Conservation (phyloP, 2,797 vertebrate genomes). For the Oreochromis mossambicus region DNA sequence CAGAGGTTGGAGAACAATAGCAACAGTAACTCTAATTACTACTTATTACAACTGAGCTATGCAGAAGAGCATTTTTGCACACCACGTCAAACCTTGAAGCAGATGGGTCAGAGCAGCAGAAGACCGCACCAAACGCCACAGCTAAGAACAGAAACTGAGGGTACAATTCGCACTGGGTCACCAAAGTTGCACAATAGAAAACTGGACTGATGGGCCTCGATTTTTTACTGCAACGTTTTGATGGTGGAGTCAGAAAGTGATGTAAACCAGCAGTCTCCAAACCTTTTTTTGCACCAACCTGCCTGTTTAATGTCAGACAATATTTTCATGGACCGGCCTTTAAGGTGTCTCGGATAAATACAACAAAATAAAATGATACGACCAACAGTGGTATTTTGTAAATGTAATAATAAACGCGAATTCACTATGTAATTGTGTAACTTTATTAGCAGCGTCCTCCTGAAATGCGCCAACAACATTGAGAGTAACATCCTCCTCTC, state of each 20-base stretch:
- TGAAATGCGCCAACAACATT: not conserved
- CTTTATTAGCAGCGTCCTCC: not conserved
- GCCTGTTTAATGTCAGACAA: too few relatives aligned
- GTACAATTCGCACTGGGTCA: not conserved
- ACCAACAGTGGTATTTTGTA: not conserved
- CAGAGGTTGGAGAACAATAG: not conserved
- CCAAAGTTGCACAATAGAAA: not conserved
- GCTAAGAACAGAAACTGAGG: not conserved
- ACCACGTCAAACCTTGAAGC: not conserved
- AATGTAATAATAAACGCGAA: not conserved
- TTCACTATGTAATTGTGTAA: not conserved
- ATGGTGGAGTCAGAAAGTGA: not conserved
- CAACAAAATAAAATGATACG: not conserved
- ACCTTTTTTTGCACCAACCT: too few relatives aligned
- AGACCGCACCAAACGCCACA: not conserved
- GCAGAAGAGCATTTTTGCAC: not conserved
- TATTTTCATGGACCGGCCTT: not conserved
- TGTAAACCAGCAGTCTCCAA: not conserved
- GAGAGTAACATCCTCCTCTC: not conserved
- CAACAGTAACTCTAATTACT: not conserved
- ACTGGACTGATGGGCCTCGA: not conserved
- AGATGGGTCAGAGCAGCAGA: not conserved
- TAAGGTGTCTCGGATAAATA: not conserved
- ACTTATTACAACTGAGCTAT: not conserved
- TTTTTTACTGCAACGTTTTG: not conserved